These are phyloP conservation scores for Hemicordylus capensis DNA, from an alignment of 2,113 vertebrate species.

Conservation along the genomic window DNA sequence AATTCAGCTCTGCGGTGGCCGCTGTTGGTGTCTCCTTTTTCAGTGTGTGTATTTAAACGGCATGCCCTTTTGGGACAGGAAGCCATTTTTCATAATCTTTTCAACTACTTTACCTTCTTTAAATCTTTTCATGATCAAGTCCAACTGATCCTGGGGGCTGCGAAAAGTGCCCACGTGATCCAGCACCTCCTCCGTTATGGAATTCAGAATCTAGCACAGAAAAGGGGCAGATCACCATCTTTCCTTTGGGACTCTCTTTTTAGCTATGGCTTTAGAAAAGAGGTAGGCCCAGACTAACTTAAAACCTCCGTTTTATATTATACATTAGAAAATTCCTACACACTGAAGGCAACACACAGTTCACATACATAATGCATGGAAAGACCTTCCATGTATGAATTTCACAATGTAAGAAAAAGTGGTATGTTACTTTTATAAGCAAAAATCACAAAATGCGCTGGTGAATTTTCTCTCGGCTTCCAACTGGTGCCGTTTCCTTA, in stretches of 20 bases:
- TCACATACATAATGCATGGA: background rate
- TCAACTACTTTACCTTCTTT: constrained; percentile 81
- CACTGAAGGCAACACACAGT: background rate
- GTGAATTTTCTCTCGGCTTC: background rate
- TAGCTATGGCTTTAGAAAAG: background rate
- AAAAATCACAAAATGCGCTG: background rate
- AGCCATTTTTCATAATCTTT: no score
- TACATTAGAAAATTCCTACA: background rate
- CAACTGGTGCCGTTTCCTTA: background rate
- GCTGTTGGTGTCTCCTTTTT: no score
- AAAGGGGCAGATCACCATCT: constrained; percentile 14
- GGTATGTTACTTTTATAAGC: background rate
- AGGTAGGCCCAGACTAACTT: background rate
- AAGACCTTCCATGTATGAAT: background rate
- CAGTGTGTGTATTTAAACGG: no score
- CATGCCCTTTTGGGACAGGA: no score
- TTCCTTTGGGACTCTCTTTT: constrained; percentile 32
- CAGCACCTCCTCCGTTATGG: constrained; percentile 88
- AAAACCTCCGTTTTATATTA: background rate
- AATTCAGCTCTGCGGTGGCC: no score
- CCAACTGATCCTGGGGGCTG: constrained; percentile 88
- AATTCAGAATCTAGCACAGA: constrained; percentile 86
- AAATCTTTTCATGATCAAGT: constrained; percentile 85
- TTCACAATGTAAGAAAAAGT: background rate
- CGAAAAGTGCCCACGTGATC: constrained; percentile 86